Percentiles rank a stretch among this genome's conserved stretches.
These are phyloP conservation scores for Platyrinchus mystaceus DNA, from an alignment of 2,797 vertebrate genomes.

Conservation along the genomic window DNA sequence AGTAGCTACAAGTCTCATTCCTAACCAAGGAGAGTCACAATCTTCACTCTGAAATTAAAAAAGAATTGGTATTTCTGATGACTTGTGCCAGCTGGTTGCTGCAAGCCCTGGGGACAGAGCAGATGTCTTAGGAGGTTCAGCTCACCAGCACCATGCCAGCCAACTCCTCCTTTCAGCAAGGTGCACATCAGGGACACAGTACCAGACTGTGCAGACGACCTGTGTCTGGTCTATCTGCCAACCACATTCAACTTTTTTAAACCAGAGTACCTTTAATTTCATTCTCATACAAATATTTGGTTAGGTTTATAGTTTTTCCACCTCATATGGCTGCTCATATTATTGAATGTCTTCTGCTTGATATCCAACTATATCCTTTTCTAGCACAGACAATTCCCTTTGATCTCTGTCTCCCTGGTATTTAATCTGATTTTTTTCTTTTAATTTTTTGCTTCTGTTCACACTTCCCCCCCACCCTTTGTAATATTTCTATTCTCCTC, in stretches of 20 bases:
- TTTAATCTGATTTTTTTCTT: neutral
- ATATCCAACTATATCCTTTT: neutral
- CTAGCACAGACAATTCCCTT: neutral
- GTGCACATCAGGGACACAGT: fast-evolving
- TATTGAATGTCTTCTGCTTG: neutral
- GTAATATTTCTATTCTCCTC: neutral
- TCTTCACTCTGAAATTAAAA: neutral
- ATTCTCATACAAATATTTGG: neutral
- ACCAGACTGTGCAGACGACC: neutral
- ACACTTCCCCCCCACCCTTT: fast-evolving
- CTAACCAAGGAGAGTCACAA: neutral
- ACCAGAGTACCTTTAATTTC: neutral
- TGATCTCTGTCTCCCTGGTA: neutral
- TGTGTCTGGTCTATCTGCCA: neutral
- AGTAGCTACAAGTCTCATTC: neutral
- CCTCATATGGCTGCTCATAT: neutral
- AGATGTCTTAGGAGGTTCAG: neutral
- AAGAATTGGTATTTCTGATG: neutral
- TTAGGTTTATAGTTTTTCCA: neutral
- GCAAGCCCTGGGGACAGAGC: fast-evolving
- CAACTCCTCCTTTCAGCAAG: neutral
- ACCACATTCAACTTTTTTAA: neutral
- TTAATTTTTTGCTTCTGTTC: neutral
- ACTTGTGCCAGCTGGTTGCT: neutral
- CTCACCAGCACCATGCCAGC: neutral